Percentiles rank a stretch among this genome's conserved stretches.
These are phyloP conservation scores for Orthonyx spaldingii DNA, from an alignment of 2,113 vertebrate genomes.

Conservation along the genomic window DNA sequence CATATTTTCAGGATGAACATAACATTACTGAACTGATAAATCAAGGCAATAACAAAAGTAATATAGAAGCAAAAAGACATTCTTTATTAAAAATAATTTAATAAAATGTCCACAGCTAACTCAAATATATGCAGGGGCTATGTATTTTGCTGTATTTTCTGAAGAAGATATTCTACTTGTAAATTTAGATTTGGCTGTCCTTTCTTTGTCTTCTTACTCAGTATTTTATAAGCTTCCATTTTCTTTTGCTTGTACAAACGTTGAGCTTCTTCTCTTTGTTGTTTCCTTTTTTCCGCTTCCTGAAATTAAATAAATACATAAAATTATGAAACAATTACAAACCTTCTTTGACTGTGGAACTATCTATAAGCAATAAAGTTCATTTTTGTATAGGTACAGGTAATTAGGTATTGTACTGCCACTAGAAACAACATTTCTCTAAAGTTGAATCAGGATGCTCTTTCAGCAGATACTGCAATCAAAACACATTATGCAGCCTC, in stretches of 20 bases:
- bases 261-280: constrained; percentile 83
- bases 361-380: background rate
- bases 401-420: background rate
- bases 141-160: constrained; percentile 84
- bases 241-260: constrained; percentile 88
- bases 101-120: background rate
- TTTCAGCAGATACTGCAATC: background rate
- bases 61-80: background rate
- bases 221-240: constrained; percentile 83
- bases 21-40: background rate
- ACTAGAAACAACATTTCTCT: background rate
- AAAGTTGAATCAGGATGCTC: background rate
- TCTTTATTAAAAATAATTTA: background rate
- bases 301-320: constrained; percentile 56
- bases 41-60: background rate
- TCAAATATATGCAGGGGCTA: background rate
- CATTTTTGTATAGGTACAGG: background rate
- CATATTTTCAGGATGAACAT: background rate
- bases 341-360: background rate
- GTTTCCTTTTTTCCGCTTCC: constrained; percentile 81
- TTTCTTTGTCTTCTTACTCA: constrained; percentile 91
- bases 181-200: constrained; percentile 96
- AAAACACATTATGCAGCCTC: background rate
- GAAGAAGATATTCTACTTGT: constrained; percentile 92
- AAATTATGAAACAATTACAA: background rate